Conservation (phyloP, 2,797 vertebrate species). For the Carduelis carduelis region DNA sequence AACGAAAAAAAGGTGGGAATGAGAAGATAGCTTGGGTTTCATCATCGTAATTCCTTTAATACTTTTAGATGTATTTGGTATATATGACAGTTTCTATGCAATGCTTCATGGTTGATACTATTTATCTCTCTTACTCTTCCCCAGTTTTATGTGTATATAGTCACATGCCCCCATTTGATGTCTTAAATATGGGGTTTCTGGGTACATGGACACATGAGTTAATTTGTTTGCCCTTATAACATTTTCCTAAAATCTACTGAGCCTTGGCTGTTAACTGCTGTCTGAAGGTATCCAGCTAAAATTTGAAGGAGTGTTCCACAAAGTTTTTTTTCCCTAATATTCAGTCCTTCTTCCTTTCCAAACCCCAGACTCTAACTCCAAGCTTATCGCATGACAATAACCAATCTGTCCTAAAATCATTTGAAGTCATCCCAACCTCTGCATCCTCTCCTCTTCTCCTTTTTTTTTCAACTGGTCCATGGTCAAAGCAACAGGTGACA, state of each 20-base stretch:
- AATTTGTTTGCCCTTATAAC: neutral
- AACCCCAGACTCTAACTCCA: neutral
- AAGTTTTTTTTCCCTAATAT: neutral
- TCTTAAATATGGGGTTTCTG: neutral
- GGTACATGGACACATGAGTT: neutral
- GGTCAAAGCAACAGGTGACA: neutral
- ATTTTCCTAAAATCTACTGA: neutral
- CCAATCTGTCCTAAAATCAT: neutral
- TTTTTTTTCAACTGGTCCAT: neutral
- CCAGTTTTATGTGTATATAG: neutral
- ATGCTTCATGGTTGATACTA: neutral
- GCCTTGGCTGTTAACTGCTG: neutral
- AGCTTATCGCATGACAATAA: fast-evolving
- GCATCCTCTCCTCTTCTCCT: neutral
- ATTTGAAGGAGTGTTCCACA: neutral
- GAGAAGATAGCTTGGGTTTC: neutral
- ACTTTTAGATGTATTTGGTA: neutral
- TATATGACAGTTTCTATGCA: neutral
- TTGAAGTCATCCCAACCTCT: neutral
- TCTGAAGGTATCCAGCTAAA: neutral
- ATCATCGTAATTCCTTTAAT: neutral
- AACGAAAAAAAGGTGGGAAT: neutral
- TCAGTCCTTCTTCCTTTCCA: neutral
- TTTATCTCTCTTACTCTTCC: neutral
- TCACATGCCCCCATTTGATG: neutral